These are phyloP conservation scores for Cottus gobio DNA, from an alignment of 2,113 vertebrate genomes.

Conservation along the genomic window DNA sequence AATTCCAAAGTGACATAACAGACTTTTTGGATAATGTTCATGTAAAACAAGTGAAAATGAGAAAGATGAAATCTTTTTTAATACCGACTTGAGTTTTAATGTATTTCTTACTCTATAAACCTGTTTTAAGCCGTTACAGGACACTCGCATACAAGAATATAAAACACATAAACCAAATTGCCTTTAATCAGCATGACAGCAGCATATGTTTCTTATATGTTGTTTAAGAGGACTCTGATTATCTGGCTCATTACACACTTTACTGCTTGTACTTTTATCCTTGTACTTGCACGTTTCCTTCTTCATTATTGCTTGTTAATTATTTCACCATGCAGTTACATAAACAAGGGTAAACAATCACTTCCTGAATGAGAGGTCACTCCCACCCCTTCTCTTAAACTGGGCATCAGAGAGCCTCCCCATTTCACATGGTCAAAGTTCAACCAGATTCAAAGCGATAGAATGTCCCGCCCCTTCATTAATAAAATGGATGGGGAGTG, in stretches of 20 bases:
- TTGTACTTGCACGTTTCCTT: background rate
- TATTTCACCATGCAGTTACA: background rate
- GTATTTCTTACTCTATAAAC: background rate
- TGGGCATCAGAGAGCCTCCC: background rate
- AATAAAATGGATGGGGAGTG: background rate
- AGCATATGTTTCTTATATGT: background rate
- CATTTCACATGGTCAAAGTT: slow-evolving; percentile 4
- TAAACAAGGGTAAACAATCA: background rate
- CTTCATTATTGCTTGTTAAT: background rate
- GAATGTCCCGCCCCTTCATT: background rate
- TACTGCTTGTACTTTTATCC: background rate
- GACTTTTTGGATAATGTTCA: background rate
- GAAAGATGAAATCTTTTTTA: no score
- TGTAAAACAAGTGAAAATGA: no score
- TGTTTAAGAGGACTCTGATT: background rate
- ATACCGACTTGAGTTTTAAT: no score
- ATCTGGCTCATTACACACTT: background rate
- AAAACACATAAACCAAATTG: background rate
- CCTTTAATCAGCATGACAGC: background rate
- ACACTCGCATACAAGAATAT: background rate
- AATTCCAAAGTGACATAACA: no score
- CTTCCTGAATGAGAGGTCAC: background rate
- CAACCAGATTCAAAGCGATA: background rate
- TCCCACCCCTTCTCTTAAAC: background rate
- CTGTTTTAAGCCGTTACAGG: background rate